Evolutionary conservation across 2,113 vertebrate genomes (phyloP), one percentile per base, ranked within the genome.

Genomic region (Deroptyus accipitrinus): DNA sequence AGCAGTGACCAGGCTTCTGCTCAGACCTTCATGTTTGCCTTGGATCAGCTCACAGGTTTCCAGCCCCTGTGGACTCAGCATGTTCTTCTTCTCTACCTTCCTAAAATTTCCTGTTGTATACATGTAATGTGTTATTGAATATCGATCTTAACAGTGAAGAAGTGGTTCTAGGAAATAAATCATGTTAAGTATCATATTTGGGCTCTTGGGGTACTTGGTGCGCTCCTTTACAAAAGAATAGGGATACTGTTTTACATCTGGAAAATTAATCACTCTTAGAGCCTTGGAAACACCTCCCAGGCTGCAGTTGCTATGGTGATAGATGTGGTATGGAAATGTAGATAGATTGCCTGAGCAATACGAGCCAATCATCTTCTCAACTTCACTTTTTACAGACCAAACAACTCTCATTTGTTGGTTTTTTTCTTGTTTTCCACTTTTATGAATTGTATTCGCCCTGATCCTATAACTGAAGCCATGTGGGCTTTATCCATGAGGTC

Each of bases 291-390:
- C 69, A 84, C 69, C 76, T 94, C 52, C 52, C 76, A 84, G 63
- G 87, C 82, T 96, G 57, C 70, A 62, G 95, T 96, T 97, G 89
- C 95, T 96, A 95, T 96, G 86, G 96, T 75, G 80, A 96, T 90
- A 75, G 76, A 78, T 59, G 41, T 59, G 77, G 55, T 75, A 82
- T 68, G 66, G 67, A 90, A 69, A 81, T 86, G 83, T 44, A 72
- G 83, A 88, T 83, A 81, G 48, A 84, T 55, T 93, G 69, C 49
- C 44, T 92, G 66, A 94, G 73, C 61, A 84, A 20, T 78, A 22
- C 39, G 30, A 79, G 39, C 88, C 92, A 94, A 79, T 93, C 77
- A 27, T 42, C 30, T 90, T 85, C 49, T 73, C 73, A 75, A 80
- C 8, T 81, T 86, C 27, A 27, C 33, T 66, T 88, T 52, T 68